phyloP scores from a whole-genome alignment of 1,140 invertebrate species.

The Cyclina sinensis region DNA sequence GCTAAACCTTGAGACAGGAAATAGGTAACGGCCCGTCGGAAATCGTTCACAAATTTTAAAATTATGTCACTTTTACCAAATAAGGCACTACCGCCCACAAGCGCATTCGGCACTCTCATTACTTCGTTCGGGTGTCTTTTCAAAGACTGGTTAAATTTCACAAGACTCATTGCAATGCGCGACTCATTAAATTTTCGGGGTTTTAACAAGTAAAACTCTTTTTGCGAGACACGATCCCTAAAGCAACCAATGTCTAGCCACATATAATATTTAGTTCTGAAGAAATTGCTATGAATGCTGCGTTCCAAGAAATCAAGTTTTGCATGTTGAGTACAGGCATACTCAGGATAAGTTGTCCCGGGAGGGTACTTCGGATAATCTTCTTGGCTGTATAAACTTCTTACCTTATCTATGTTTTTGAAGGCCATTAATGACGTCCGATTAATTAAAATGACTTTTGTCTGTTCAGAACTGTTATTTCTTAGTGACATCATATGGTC shows the following conservation, averaged over 20 bases:
- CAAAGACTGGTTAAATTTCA: constrained; percentile 40
- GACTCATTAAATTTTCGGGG: constrained; percentile 72
- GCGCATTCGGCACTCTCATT: constrained; percentile 66
- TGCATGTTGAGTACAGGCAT: constrained; percentile 74
- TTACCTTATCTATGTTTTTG: constrained; percentile 65
- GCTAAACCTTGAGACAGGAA: constrained; percentile 74
- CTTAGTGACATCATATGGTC: constrained; percentile 59
- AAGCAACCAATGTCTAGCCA: constrained; percentile 81
- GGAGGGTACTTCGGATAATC: constrained; percentile 73
- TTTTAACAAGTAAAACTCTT: constrained; percentile 63
- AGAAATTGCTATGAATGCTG: constrained; percentile 63
- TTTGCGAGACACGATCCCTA: constrained; percentile 38
- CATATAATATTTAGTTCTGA: constrained; percentile 72
- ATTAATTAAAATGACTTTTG: constrained; percentile 66
- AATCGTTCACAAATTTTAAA: constrained; percentile 72
- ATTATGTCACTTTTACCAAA: constrained; percentile 64
- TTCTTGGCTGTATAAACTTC: constrained; percentile 66
- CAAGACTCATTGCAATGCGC: constrained; percentile 69
- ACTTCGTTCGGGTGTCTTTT: constrained; percentile 50
- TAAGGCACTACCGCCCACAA: constrained; percentile 70
- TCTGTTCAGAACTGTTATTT: constrained; percentile 27
- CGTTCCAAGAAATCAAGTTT: constrained; percentile 74
- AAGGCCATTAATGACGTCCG: constrained; percentile 72
- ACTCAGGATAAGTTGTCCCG: constrained; percentile 73
- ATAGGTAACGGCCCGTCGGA: constrained; percentile 73